A percentile compares a stretch with the other conserved stretches of the same genome.
Conservation (phyloP, 2,888 invertebrate genomes). For the Yponomeuta plumbellus region DNA sequence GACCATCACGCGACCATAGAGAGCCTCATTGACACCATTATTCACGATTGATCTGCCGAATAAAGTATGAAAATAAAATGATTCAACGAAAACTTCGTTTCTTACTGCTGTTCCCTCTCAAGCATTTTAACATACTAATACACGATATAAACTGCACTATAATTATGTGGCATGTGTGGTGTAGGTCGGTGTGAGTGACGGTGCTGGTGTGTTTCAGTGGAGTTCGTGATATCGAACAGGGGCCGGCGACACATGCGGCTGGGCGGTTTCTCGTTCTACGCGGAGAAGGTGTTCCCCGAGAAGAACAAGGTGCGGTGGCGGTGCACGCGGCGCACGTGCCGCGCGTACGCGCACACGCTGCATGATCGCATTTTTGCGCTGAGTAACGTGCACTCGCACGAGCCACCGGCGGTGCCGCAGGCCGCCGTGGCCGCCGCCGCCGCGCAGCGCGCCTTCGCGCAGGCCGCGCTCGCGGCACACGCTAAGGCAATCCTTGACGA, state of each 20-base stretch:
- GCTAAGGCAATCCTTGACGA: slow-evolving; percentile 56
- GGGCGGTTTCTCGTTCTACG: slow-evolving; percentile 70
- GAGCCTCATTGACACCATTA: slow-evolving; percentile 60
- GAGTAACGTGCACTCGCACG: slow-evolving; percentile 68
- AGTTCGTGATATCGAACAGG: slow-evolving; percentile 74
- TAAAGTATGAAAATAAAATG: background rate
- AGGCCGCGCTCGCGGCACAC: slow-evolving; percentile 40
- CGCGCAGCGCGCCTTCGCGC: slow-evolving; percentile 28
- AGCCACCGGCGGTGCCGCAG: slow-evolving; percentile 45
- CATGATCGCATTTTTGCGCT: slow-evolving; percentile 70
- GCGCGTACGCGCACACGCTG: slow-evolving; percentile 70
- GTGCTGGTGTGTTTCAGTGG: slow-evolving; percentile 64
- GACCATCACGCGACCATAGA: slow-evolving; percentile 54
- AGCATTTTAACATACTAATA: background rate
- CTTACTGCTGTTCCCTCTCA: background rate
- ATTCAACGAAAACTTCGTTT: background rate
- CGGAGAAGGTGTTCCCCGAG: slow-evolving; percentile 72
- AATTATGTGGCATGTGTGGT: background rate
- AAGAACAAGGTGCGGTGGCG: slow-evolving; percentile 74
- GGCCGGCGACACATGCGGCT: slow-evolving; percentile 71
- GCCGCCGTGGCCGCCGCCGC: slow-evolving; percentile 29
- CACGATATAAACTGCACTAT: background rate
- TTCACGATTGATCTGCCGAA: background rate
- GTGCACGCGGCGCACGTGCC: slow-evolving; percentile 69
- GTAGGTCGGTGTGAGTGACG: slow-evolving; percentile 37